Base-by-base conservation (phyloP, 2,797 vertebrate genomes). In the Coregonus ussuriensis region DNA sequence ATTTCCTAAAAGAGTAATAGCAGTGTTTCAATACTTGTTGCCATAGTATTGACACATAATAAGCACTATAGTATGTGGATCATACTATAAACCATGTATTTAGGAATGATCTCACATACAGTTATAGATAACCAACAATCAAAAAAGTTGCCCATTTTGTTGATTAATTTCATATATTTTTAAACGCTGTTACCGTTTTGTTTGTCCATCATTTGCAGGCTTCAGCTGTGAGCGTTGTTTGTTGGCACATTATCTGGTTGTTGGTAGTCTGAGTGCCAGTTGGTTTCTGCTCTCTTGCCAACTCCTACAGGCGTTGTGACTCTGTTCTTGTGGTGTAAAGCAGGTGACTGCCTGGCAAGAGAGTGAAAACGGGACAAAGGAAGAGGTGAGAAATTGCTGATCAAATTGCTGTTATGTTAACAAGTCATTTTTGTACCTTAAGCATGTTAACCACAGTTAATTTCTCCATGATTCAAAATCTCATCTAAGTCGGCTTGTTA, bases 1-100 rank as follows among this genome's bases (percentile, higher is more conserved):
- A 1, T 91, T 95, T 80, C 93, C 95, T 98, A 89, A 73, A 82
- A 89, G 72, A 56, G 81, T 51, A 4, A 81, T 52, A 4, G 66
- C 74, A 82, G 74, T 3, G 5, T 59, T 77, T 84, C 16, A 78
- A 2, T 4, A 63, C 62, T 2, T 11, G 35, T 75, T 0, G 7
- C n/a, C 47, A 71, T 6, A 15, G n/a, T 54, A 16, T 6, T 52
- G 31, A 31, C 0, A n/a, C n/a, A 1, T 5, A 35, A 35, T 33
- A 73, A 9, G 9, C 9, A 59, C 16, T 59, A 66, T 31, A 66
- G 21, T 4, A 66, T 66, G 29, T 29, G 35, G 54, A n/a, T 35
- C 41, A 47, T 47, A 47, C 41, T 25, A 66, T 11, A 7, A 59
- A 71, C 21, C 52, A 66, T 25, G n/a, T 53, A 51, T 71, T 70